phyloP scores from a whole-genome alignment of 2,888 invertebrate species.

The Pediacus dermestoides region DNA sequence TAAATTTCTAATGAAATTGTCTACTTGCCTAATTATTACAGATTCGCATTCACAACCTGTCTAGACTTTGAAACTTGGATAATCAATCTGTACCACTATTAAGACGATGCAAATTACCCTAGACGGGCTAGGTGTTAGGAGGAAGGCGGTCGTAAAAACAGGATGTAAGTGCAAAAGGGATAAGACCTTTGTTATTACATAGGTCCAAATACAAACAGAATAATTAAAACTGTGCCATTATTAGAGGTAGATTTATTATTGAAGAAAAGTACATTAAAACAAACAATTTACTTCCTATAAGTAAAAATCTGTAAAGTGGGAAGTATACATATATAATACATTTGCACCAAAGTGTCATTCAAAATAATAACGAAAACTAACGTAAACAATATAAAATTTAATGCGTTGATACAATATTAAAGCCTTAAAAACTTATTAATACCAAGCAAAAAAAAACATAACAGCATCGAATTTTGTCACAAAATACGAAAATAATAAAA shows the following conservation, averaged over 20 bases:
- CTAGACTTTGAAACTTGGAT: too few relatives aligned
- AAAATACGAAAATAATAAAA: slow-evolving; percentile 39
- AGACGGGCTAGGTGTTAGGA: too few relatives aligned
- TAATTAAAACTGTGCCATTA: slow-evolving; percentile 27
- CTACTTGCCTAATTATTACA: too few relatives aligned
- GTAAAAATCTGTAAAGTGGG: slow-evolving; percentile 38
- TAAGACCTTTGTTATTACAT: too few relatives aligned
- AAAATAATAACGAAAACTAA: slow-evolving; percentile 36
- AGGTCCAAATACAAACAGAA: slow-evolving; percentile 11
- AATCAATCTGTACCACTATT: too few relatives aligned
- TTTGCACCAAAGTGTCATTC: slow-evolving; percentile 38
- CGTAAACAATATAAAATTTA: slow-evolving; percentile 25
- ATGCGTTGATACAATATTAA: slow-evolving; percentile 17
- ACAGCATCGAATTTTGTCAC: slow-evolving; percentile 39
- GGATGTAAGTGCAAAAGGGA: too few relatives aligned
- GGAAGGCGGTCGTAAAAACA: too few relatives aligned
- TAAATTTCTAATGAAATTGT: too few relatives aligned
- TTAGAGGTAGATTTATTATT: slow-evolving; percentile 55
- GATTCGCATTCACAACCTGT: too few relatives aligned
- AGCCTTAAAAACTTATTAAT: slow-evolving; percentile 11
- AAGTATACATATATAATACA: slow-evolving; percentile 35
- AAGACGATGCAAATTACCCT: too few relatives aligned
- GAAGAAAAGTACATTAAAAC: slow-evolving; percentile 50
- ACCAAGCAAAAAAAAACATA: slow-evolving; percentile 12
- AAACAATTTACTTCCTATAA: slow-evolving; percentile 44